Evolutionary conservation across 2,797 vertebrate species (phyloP).

Genomic region (Semotilus atromaculatus): DNA sequence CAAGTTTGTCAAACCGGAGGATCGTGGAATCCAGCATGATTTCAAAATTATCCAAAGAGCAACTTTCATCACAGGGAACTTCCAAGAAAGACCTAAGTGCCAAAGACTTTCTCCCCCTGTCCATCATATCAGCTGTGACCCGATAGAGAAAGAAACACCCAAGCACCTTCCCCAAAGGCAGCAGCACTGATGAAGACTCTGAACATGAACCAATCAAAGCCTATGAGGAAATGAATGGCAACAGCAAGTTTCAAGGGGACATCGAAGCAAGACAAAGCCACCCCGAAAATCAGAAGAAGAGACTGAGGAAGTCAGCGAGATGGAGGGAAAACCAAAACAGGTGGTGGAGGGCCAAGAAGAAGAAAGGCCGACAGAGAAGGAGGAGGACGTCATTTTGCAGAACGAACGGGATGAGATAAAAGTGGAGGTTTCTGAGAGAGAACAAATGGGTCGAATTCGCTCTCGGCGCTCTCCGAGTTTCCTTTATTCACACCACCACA

Average conservation of each 20-base stretch:
- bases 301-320: conserved; percentile 22
- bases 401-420: conserved; percentile 3
- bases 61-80: conserved; percentile 75
- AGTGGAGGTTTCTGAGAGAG: conserved; percentile 76
- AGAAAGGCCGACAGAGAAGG: conserved; percentile 1
- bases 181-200: conserved; percentile 87
- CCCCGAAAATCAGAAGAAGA: conserved; percentile 54
- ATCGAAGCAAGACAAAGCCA: conserved; percentile 1
- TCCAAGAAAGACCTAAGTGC: conserved; percentile 83
- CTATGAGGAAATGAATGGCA: conserved; percentile 57
- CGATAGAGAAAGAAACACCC: conserved; percentile 91
- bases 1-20: neutral
- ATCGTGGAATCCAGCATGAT: neutral
- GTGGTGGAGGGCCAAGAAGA: conserved; percentile 20
- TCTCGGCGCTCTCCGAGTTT: conserved; percentile 60
- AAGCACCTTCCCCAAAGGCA: conserved; percentile 77
- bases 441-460: conserved; percentile 48
- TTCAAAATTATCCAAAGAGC: neutral
- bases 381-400: conserved; percentile 9
- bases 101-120: conserved; percentile 87
- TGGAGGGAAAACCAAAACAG: conserved; percentile 34
- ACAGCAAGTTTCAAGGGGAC: conserved; percentile 39
- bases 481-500: conserved; percentile 59
- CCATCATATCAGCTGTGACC: conserved; percentile 88
- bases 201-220: conserved; percentile 83